phyloP scores from a whole-genome alignment of 92 coral and sea anemone species.

The Porites lobata region DNA sequence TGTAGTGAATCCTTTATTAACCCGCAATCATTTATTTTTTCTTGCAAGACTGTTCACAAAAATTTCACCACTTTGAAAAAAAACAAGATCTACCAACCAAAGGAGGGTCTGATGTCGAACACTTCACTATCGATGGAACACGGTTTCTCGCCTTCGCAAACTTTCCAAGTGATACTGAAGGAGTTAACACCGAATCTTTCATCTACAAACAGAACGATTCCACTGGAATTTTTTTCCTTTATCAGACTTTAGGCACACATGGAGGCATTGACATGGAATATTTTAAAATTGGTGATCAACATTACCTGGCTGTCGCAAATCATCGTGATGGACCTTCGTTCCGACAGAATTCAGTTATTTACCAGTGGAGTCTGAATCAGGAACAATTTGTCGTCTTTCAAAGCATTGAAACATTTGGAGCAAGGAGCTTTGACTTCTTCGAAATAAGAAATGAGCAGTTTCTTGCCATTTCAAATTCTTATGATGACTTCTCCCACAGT shows the following conservation, averaged over 20 bases:
- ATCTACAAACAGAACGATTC: constrained; percentile 9
- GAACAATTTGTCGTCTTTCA: neutral
- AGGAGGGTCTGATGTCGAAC: neutral
- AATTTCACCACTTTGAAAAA: constrained; percentile 47
- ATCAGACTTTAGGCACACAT: constrained; percentile 1
- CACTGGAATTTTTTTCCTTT: neutral
- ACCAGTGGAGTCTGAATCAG: neutral
- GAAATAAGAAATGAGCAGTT: constrained; percentile 32
- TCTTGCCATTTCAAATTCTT: constrained; percentile 21
- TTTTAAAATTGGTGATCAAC: constrained; percentile 31
- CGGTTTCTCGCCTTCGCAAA: constrained; percentile 54
- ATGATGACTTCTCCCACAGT: neutral
- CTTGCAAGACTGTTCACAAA: no score
- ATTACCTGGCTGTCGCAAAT: constrained; percentile 60
- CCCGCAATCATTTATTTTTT: no score
- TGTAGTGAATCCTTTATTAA: no score
- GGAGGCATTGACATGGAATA: constrained; percentile 36
- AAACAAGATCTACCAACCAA: constrained; percentile 30
- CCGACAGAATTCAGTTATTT: constrained; percentile 1
- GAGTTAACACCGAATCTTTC: constrained; percentile 20
- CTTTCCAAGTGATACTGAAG: neutral
- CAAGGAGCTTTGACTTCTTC: constrained; percentile 1
- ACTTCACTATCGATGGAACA: neutral
- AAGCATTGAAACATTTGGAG: constrained; percentile 14
- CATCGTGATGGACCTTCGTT: neutral